Evolutionary conservation across 2,797 vertebrate species (phyloP).

Genomic region (Spinus pinus): DNA sequence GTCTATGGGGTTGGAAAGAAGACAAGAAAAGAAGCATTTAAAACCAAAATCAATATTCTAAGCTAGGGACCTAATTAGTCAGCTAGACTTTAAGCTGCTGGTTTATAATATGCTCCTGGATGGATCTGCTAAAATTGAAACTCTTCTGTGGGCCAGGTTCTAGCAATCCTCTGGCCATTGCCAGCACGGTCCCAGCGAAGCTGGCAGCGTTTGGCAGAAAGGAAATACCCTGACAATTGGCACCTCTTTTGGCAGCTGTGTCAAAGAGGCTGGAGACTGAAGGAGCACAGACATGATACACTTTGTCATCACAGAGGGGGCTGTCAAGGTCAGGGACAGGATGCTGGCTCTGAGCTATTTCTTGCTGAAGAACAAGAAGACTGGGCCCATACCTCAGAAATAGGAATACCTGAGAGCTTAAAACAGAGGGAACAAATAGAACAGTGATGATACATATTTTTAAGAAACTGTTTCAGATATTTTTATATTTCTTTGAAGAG

Average conservation of each 20-base stretch:
- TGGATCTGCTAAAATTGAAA: neutral
- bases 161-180: constrained; percentile 1
- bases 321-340: neutral
- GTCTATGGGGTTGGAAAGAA: neutral
- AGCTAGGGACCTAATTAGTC: neutral
- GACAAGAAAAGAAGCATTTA: neutral
- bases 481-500: neutral
- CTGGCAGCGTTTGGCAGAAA: neutral
- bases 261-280: neutral
- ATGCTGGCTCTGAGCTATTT: neutral
- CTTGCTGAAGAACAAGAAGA: neutral
- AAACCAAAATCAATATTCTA: neutral
- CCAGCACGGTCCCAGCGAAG: neutral
- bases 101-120: neutral
- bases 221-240: neutral
- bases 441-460: neutral
- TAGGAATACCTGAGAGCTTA: neutral
- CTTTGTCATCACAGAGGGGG: neutral
- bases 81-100: neutral
- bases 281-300: neutral
- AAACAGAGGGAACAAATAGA: neutral
- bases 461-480: neutral
- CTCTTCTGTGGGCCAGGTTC: neutral
- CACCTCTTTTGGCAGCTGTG: neutral
- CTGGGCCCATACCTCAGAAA: neutral